Percentiles rank a stretch among this genome's conserved stretches.
These are phyloP conservation scores for Cyprinodon tularosa DNA, from an alignment of 2,113 vertebrate genomes.

Conservation along the genomic window DNA sequence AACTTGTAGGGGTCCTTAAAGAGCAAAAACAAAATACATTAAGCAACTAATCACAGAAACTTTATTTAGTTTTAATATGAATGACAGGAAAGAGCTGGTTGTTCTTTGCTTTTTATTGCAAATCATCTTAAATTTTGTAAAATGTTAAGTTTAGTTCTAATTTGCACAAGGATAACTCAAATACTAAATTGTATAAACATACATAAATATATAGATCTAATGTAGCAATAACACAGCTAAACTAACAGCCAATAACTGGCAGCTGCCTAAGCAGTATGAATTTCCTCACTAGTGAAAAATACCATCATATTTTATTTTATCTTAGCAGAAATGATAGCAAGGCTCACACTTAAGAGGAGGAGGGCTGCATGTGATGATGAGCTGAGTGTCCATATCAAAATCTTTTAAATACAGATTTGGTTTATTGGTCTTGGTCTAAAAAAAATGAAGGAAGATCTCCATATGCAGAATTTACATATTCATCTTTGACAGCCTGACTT, in stretches of 20 bases:
- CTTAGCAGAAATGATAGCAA: conserved; percentile 58
- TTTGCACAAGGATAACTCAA: background rate
- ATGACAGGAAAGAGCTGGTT: too few species aligned
- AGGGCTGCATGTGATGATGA: conserved; percentile 44
- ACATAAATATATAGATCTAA: background rate
- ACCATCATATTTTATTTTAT: conserved; percentile 67
- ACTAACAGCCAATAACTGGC: conserved; percentile 23
- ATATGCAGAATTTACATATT: conserved; percentile 82
- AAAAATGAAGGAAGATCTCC: conserved; percentile 67
- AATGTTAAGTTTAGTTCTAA: background rate
- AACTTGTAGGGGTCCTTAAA: too few species aligned
- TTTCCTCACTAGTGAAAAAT: conserved; percentile 32
- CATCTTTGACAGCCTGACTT: conserved; percentile 75
- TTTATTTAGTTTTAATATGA: too few species aligned
- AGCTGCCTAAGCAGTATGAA: conserved; percentile 8
- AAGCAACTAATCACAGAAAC: too few species aligned
- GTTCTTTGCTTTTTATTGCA: background rate
- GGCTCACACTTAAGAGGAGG: conserved; percentile 1
- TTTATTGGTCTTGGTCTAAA: conserved; percentile 65
- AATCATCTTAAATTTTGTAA: background rate
- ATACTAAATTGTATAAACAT: background rate
- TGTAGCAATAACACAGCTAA: background rate
- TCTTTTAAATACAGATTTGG: conserved; percentile 75
- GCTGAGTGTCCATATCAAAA: conserved; percentile 72
- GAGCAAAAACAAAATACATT: too few species aligned